Percentiles rank a stretch among this genome's conserved stretches.
These are phyloP conservation scores for Pyrgilauda ruficollis DNA, from an alignment of 2,113 vertebrate species.

Conservation along the genomic window DNA sequence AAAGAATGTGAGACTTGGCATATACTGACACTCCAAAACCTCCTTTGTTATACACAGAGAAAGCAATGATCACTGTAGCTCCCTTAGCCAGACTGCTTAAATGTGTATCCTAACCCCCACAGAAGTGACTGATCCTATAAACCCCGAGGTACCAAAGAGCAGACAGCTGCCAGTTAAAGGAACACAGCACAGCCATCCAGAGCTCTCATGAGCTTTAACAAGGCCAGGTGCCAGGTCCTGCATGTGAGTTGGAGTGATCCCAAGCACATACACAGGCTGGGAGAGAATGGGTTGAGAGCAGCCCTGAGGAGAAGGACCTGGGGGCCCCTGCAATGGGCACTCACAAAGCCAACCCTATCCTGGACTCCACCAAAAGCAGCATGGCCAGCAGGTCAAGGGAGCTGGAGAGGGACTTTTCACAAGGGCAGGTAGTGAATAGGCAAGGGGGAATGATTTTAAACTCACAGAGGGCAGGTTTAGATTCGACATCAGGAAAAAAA, in stretches of 20 bases:
- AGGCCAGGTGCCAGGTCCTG: not conserved
- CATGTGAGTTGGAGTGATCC: not conserved
- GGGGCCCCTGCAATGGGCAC: not conserved
- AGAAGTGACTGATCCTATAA: not conserved
- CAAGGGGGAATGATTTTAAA: not conserved
- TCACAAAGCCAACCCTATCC: not conserved
- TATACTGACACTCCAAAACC: not conserved
- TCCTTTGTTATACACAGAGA: not conserved
- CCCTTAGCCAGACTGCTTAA: not conserved
- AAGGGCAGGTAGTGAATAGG: not conserved
- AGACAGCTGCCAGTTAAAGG: not conserved
- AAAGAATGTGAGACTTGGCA: not conserved
- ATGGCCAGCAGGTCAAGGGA: not conserved
- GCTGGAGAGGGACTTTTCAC: not conserved
- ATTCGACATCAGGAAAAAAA: not conserved
- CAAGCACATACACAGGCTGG: not conserved
- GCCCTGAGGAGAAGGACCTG: not conserved
- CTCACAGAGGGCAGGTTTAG: not conserved
- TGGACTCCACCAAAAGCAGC: not conserved
- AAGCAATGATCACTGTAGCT: not conserved
- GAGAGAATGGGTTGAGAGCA: not conserved
- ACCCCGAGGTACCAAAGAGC: not conserved
- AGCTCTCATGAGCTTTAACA: not conserved
- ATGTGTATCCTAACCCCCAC: not conserved
- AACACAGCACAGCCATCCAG: not conserved